Evolutionary conservation across 2,113 vertebrate species (phyloP), one percentile per base, ranked within the genome.

Genomic region (Xiphophorus hellerii): DNA sequence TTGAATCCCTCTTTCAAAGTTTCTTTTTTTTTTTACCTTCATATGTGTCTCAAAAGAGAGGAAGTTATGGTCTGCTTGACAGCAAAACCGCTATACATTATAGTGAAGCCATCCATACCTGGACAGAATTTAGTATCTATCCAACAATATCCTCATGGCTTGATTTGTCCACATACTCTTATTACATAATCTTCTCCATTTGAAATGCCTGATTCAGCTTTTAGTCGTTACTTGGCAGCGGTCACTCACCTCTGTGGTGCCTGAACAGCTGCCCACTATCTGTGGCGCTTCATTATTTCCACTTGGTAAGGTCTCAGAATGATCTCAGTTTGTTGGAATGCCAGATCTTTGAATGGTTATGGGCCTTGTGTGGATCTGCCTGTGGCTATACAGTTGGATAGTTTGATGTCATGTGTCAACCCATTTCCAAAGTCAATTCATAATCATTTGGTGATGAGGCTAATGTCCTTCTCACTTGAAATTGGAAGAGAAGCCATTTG

Each of bases 311-410:
- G 88, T 84, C 90, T 90, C 77, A 17, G 82, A 62, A 80, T 94
- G 90, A 94, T 92, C 90, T 94, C 86, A 90, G 87, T 71, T 75
- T 54, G 85, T 81, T 87, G 93, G 93, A 93, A 95, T 95, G 94
- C 91, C 89, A 85, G 86, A 85, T 90, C 89, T 90, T 89, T 85
- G 84, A 78, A 76, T 78, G 79, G 84, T 84, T 79, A 78, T 80
- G 25, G 48, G 84, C 84, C 84, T 81, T 84, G 25, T 44, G 76
- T 87, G 84, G 65, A 69, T 77, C 62, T 74, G 76, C 76, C 64
- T 29, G 78, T 29, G 68, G 74, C 69, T 72, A 39, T 33, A 33
- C 15, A 54, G 71, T 22, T 51, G 0, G 66, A 66, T 80, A 29
- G 73, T 69, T 68, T 63, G 69, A 68, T 31, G 69, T 86, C 78